These are phyloP conservation scores for Dipodomys stephensi DNA, from an alignment of 2,113 vertebrate species.

Conservation along the genomic window DNA sequence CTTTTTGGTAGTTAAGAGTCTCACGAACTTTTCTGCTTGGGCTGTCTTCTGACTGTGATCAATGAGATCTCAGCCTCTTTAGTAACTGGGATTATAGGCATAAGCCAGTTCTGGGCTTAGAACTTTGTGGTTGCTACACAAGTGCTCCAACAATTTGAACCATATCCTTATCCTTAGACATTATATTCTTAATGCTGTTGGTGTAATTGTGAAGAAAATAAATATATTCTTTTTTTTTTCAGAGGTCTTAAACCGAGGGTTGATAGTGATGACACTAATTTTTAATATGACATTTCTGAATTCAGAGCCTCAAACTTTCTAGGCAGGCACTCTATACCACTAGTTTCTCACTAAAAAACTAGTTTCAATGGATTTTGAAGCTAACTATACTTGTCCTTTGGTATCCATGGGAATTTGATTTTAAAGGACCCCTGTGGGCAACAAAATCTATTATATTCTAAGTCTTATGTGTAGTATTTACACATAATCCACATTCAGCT, in stretches of 20 bases:
- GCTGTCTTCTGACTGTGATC: no score
- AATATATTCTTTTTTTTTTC: background rate
- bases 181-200: background rate
- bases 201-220: slow-evolving; percentile 11
- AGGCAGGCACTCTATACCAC: no score
- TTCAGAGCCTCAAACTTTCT: no score
- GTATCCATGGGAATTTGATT: background rate
- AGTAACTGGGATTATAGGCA: no score
- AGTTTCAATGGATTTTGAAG: slow-evolving; percentile 32
- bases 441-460: background rate
- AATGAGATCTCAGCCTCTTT: no score
- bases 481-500: background rate
- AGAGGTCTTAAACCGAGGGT: slow-evolving; percentile 2
- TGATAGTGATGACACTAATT: background rate
- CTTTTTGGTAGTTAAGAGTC: no score
- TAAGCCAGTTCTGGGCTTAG: no score
- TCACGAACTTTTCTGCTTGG: no score
- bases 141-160: no score
- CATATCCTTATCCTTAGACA: background rate
- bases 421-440: background rate
- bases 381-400: background rate
- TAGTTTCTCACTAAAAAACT: background rate
- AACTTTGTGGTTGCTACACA: no score
- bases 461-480: background rate
- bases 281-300: no score